These are phyloP conservation scores for Theretra japonica DNA, from an alignment of 2,888 invertebrate genomes.

Conservation along the genomic window DNA sequence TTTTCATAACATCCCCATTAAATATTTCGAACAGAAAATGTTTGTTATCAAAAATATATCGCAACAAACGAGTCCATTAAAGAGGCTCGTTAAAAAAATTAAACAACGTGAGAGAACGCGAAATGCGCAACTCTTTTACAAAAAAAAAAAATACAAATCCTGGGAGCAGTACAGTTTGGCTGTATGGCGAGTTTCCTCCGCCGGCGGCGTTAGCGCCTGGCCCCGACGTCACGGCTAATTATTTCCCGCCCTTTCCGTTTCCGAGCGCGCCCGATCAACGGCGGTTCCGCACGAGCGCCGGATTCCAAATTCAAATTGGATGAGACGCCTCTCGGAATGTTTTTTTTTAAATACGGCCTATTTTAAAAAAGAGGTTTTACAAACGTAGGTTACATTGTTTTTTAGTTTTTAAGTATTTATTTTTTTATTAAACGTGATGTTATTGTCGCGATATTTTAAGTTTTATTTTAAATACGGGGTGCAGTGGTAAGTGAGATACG, in stretches of 20 bases:
- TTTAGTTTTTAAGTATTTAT: background rate
- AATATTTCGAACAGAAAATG: background rate
- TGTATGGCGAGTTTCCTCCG: conserved; percentile 29
- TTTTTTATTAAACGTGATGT: background rate
- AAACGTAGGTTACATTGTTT: background rate
- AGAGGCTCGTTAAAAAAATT: conserved; percentile 26
- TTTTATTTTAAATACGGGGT: background rate
- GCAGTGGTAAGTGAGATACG: too few relatives aligned
- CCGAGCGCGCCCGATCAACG: conserved; percentile 57
- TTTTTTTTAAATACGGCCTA: conserved; percentile 32
- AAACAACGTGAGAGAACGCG: conserved; percentile 23
- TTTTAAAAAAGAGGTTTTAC: conserved; percentile 1
- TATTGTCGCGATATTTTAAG: background rate
- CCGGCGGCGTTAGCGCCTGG: conserved; percentile 31
- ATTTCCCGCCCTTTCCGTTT: conserved; percentile 78
- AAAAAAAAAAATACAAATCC: conserved; percentile 17
- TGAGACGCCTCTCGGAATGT: conserved; percentile 27
- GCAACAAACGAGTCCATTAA: conserved; percentile 10
- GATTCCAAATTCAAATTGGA: conserved; percentile 50
- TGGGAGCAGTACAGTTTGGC: conserved; percentile 28
- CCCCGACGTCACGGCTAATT: conserved; percentile 67
- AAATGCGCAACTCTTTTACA: conserved; percentile 29
- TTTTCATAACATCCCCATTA: background rate
- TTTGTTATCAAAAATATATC: conserved; percentile 16
- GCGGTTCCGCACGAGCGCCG: conserved; percentile 46